Conservation (phyloP, 2,113 vertebrate species). For the Spilogale gracilis region DNA sequence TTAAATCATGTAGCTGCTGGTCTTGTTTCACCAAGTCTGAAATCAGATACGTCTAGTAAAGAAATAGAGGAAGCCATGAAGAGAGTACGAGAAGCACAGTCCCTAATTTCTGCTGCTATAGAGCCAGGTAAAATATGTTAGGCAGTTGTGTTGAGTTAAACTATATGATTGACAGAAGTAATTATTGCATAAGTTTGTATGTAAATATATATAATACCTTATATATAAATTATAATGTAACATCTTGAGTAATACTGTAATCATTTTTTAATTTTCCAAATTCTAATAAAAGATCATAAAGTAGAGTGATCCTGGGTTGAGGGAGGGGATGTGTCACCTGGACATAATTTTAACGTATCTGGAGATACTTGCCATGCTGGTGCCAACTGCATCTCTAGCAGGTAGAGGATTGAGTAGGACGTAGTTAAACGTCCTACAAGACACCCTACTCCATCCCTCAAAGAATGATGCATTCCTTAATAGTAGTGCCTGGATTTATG, state of each 20-base stretch:
- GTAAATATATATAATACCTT: too few species aligned
- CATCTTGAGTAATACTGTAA: not conserved
- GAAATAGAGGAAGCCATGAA: constrained; percentile 99
- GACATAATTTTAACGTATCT: not conserved
- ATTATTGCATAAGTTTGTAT: not conserved
- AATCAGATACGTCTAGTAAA: constrained; percentile 96
- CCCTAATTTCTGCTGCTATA: constrained; percentile 98
- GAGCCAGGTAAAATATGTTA: constrained; percentile 92
- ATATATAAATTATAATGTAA: too few species aligned
- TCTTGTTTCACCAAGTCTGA: constrained; percentile 94
- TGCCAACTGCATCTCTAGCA: not conserved
- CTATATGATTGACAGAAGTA: not conserved
- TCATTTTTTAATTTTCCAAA: not conserved
- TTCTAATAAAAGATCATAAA: not conserved
- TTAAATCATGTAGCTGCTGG: constrained; percentile 96
- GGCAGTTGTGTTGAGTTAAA: not conserved
- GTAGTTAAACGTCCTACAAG: not conserved
- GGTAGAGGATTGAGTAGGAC: not conserved
- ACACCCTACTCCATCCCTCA: too few species aligned
- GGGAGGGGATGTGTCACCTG: not conserved
- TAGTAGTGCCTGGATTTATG: not conserved
- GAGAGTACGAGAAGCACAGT: constrained; percentile 97
- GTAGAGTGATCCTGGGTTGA: not conserved
- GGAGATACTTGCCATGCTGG: not conserved
- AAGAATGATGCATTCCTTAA: not conserved